phyloP scores from a whole-genome alignment of 1,140 invertebrate genomes.

The Nasonia longicornis region DNA sequence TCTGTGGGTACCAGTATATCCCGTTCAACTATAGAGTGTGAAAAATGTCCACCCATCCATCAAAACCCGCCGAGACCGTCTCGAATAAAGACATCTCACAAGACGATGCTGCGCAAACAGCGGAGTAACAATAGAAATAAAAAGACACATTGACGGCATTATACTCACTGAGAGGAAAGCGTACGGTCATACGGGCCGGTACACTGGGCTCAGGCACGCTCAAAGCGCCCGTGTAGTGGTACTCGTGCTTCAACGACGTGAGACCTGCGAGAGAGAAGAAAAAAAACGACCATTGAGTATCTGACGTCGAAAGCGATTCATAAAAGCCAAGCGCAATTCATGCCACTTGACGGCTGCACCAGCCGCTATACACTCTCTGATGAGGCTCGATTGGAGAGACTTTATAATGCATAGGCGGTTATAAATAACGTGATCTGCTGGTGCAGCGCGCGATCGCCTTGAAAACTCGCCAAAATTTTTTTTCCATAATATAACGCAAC shows the following conservation, averaged over 20 bases:
- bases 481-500: not conserved
- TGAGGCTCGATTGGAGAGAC: constrained; percentile 4
- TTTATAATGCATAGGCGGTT: not conserved
- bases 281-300: not conserved
- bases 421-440: not conserved
- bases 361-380: not conserved
- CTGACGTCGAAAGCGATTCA: not conserved
- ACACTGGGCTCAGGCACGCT: constrained; percentile 76
- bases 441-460: not conserved
- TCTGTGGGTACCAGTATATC: too few species aligned
- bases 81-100: too few species aligned
- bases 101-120: too few species aligned
- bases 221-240: constrained; percentile 80
- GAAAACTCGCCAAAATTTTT: not conserved
- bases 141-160: not conserved
- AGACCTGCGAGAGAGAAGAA: constrained; percentile 66
- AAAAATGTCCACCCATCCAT: too few species aligned
- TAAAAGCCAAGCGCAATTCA: constrained; percentile 14
- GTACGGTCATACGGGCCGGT: constrained; percentile 78
- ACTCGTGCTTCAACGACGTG: constrained; percentile 79
- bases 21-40: too few species aligned
- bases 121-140: too few species aligned
- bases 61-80: too few species aligned
- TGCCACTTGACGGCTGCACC: constrained; percentile 12
- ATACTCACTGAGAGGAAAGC: constrained; percentile 85